Percentiles rank a stretch among this genome's conserved stretches.
phyloP scores from a whole-genome alignment of 1,140 invertebrate genomes.

The Aporrectodea caliginosa region DNA sequence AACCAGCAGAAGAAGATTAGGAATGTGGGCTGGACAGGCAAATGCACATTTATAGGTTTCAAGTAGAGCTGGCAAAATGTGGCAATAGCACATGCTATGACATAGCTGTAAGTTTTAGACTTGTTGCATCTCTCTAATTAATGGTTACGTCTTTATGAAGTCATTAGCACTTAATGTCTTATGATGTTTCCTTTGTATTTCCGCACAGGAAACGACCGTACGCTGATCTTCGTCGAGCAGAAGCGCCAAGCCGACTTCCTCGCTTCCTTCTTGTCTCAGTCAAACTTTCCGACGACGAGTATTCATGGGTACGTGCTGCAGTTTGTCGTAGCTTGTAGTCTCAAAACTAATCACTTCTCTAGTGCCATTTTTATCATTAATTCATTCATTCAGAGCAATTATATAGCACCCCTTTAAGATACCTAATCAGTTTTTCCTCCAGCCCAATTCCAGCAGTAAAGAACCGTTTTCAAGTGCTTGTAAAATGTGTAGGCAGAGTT shows the following conservation, averaged over 20 bases:
- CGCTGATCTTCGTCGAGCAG: slow-evolving; percentile 94
- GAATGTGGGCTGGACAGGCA: too few species aligned
- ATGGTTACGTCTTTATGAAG: slow-evolving; percentile 89
- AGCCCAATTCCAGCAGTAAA: too few species aligned
- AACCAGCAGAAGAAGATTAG: too few species aligned
- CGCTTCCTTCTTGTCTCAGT: slow-evolving; percentile 61
- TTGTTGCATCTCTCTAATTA: neutral
- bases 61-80: neutral
- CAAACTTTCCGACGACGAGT: slow-evolving; percentile 71
- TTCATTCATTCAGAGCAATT: too few species aligned
- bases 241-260: slow-evolving; percentile 95
- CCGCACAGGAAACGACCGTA: slow-evolving; percentile 62
- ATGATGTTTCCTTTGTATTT: neutral
- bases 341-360: too few species aligned
- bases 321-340: too few species aligned
- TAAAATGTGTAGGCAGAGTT: too few species aligned
- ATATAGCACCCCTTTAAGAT: too few species aligned
- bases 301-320: slow-evolving; percentile 72
- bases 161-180: slow-evolving; percentile 48
- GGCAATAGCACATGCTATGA: neutral
- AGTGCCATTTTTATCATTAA: too few species aligned
- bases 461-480: too few species aligned
- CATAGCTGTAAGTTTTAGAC: neutral
- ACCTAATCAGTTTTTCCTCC: too few species aligned
- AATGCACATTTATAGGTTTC: neutral